Conservation (phyloP, 2,797 vertebrate species). For the Epinephelus awoara region DNA sequence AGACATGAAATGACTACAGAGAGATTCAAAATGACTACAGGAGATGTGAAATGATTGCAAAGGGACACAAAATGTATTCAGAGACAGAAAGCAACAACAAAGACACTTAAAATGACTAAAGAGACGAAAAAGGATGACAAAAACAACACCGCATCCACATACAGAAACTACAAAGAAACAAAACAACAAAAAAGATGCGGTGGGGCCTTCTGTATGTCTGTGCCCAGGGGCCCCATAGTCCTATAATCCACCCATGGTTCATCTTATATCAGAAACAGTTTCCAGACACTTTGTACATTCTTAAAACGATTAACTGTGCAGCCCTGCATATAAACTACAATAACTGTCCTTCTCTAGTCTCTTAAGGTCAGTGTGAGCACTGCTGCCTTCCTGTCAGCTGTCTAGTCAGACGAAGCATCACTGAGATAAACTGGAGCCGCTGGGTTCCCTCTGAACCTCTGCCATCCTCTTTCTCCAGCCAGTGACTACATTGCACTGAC, state of each 20-base stretch:
- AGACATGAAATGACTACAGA: no score
- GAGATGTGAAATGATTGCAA: no score
- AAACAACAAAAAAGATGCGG: no score
- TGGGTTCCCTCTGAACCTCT: slow-evolving; percentile 44
- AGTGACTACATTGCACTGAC: slow-evolving; percentile 73
- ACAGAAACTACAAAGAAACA: no score
- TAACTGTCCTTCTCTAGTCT: slow-evolving; percentile 14
- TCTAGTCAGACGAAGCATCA: slow-evolving; percentile 28
- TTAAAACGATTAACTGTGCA: background rate
- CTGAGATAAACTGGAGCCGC: slow-evolving; percentile 35
- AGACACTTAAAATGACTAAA: no score
- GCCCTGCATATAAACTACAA: slow-evolving; percentile 8
- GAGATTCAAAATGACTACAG: no score
- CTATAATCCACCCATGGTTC: background rate
- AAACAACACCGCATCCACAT: no score
- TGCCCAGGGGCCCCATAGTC: no score
- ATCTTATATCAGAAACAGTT: background rate
- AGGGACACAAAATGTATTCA: no score
- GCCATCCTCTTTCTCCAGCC: slow-evolving; percentile 45
- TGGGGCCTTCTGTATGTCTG: no score
- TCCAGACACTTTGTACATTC: background rate
- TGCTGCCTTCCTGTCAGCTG: slow-evolving; percentile 29
- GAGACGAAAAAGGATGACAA: no score
- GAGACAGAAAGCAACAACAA: no score
- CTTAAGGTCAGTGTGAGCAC: slow-evolving; percentile 28